Base-by-base conservation (phyloP, 2,888 invertebrate genomes). In the Aporophyla lueneburgensis region DNA sequence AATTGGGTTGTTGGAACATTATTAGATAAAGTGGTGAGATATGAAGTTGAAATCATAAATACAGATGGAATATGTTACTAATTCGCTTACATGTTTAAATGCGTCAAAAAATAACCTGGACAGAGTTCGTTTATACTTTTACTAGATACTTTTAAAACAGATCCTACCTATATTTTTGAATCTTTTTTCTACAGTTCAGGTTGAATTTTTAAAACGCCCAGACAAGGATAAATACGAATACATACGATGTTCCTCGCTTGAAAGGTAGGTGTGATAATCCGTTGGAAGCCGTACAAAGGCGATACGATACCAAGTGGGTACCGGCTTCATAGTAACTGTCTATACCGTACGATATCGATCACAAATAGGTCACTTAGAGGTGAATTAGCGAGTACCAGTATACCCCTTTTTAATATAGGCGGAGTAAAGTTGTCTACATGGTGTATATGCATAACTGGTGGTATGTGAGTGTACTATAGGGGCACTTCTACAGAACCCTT, bases 241-340 rank as follows among this genome's bases (percentile, higher is more conserved):
- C n/a, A 4, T n/a, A 67, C 54, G 4, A 66, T n/a, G n/a, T n/a
- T 66, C 33, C 12, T 51, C 21, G 21, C 69, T 46, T 54, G 27
- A 68, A 76, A 63, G 19, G 49, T 12, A 59, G 63, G 79, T 24
- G 83, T 69, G 54, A 76, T 82, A 82, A 81, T 81, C 82, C 68
- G 14, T 10, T 62, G 27, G 79, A 79, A 80, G 69, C 69, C 79
- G 24, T 80, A 65, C 9, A 59, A 82, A 82, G 21, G 43, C 40
- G 56, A 49, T 51, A 33, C 53, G 14, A 49, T 54, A 82, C 58
- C 5, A 49, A 65, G 58, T 65, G 43, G n/a, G 40, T 63, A 54
- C 46, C 1, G 56, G 53, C 53, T 76, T 76, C 43, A 33, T 59
- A 43, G 63, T 40, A 53, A 49, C 40, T 49, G 27, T 51, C 14